Base-by-base conservation (phyloP, 2,797 vertebrate species). In the Onychomys torridus region DNA sequence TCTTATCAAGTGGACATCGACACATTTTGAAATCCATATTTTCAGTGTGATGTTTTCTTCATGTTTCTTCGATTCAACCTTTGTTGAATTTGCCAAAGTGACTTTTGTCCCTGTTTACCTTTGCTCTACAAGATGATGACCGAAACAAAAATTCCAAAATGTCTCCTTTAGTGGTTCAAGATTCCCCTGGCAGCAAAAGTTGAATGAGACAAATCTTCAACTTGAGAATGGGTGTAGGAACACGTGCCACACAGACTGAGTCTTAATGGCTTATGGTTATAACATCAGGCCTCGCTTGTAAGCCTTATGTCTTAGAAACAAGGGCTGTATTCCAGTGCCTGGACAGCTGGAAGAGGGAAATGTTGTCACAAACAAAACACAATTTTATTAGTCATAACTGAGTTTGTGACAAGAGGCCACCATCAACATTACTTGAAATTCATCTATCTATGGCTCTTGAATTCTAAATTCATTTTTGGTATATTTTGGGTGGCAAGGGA, bases 391-490 rank as follows among this genome's bases (percentile, higher is more conserved):
- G n/a, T 19, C 94, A 61, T 34, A 57, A 7, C 19, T 91, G 12
- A 65, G 27, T 92, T 91, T 37, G 37, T 71, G 25, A 63, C 4
- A 43, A 61, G 0, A 87, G 1, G 17, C 25, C 37, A 67, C 52
- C 32, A 10, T 40, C 93, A 46, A 46, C 34, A n/a, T 95, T 91
- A 6, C 52, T 57, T 96, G 59, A 40, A 94, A 88, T 21, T 84
- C 34, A 63, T 92, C 83, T 96, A 91, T 76, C 34, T 6, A 0
- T 55, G 59, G 3, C 25, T 40, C 61, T 93, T 2, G 75, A 12
- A 76, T 78, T 97, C 97, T 97, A 40, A 34, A 95, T 93, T 96
- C 59, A 14, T 32, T 93, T 71, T 95, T 83, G 65, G 46, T 75
- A 73, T 21, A 0, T 37, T 77, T 94, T 96, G 93, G 90, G 5